Percentiles rank a stretch among this genome's conserved stretches.
Evolutionary conservation across 1,140 invertebrate genomes (phyloP).

Genomic region (Drepana arcuata): DNA sequence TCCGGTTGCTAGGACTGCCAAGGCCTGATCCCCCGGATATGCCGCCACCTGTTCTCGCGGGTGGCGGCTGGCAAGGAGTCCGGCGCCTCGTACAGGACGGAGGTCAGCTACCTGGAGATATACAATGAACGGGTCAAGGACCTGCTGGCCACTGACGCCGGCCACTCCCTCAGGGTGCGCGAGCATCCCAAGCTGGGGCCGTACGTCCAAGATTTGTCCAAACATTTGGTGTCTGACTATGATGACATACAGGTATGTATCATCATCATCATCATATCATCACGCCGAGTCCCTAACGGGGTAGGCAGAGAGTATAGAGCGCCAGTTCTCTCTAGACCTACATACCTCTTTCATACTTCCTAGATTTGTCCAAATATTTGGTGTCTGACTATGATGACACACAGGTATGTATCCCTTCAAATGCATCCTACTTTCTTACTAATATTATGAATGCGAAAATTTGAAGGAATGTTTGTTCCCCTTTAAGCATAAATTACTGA

Average conservation of each 20-base stretch:
- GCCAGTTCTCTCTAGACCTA: no score
- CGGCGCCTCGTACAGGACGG: constrained; percentile 86
- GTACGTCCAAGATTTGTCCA: constrained; percentile 93
- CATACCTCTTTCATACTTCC: no score
- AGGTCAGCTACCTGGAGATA: constrained; percentile 92
- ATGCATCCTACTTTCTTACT: no score
- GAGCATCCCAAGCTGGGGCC: constrained; percentile 94
- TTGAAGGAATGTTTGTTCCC: no score
- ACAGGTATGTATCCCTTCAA: constrained; percentile 72
- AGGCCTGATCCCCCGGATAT: constrained; percentile 91
- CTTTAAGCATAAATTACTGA: no score
- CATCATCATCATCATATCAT: no score
- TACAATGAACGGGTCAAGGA: constrained; percentile 94
- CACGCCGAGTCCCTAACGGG: no score
- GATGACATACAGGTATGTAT: constrained; percentile 83
- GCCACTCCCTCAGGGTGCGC: constrained; percentile 85
- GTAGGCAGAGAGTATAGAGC: no score
- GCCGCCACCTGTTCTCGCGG: constrained; percentile 81
- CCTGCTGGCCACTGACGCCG: constrained; percentile 79
- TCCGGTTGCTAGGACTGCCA: constrained; percentile 86
- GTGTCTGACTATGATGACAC: constrained; percentile 90
- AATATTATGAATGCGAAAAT: no score
- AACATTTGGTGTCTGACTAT: constrained; percentile 89
- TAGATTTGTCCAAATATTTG: constrained; percentile 89
- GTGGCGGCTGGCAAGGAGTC: constrained; percentile 85